These are phyloP conservation scores for Parnassius smintheus DNA, from an alignment of 2,888 invertebrate genomes.

Conservation along the genomic window DNA sequence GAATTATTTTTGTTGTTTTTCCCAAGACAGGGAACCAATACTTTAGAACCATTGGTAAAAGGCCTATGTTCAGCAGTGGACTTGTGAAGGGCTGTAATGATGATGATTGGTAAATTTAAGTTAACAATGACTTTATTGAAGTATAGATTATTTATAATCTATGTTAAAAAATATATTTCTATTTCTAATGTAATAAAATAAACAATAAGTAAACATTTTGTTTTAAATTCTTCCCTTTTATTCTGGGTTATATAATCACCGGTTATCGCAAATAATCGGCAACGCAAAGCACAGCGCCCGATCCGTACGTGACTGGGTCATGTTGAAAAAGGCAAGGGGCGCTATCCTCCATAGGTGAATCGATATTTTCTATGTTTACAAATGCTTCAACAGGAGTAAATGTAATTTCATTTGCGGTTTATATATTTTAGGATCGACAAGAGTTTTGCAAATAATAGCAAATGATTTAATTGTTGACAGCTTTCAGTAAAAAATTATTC, in stretches of 20 bases:
- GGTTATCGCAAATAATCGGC: slow-evolving; percentile 26
- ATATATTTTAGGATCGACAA: not conserved
- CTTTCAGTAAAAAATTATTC: no score
- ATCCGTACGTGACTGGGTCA: slow-evolving; percentile 27
- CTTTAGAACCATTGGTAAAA: no score
- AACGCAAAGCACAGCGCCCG: slow-evolving; percentile 14
- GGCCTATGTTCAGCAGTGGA: no score
- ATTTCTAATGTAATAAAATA: not conserved
- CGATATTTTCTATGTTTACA: slow-evolving; percentile 26
- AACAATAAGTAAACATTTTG: not conserved
- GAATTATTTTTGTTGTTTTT: no score
- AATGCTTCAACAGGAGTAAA: slow-evolving; percentile 18
- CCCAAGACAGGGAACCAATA: no score
- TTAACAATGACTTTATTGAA: no score
- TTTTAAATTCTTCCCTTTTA: slow-evolving; percentile 9
- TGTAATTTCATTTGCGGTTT: slow-evolving; percentile 11
- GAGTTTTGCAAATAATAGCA: no score
- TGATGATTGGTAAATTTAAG: no score
- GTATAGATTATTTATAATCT: no score
- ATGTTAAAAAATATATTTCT: no score
- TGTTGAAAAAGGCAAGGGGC: slow-evolving; percentile 19
- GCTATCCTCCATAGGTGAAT: not conserved
- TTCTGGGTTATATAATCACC: slow-evolving; percentile 12
- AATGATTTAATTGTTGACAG: no score
- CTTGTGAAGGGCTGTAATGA: no score